Base-by-base conservation (phyloP, 2,797 vertebrate species). In the Manis pentadactyla region DNA sequence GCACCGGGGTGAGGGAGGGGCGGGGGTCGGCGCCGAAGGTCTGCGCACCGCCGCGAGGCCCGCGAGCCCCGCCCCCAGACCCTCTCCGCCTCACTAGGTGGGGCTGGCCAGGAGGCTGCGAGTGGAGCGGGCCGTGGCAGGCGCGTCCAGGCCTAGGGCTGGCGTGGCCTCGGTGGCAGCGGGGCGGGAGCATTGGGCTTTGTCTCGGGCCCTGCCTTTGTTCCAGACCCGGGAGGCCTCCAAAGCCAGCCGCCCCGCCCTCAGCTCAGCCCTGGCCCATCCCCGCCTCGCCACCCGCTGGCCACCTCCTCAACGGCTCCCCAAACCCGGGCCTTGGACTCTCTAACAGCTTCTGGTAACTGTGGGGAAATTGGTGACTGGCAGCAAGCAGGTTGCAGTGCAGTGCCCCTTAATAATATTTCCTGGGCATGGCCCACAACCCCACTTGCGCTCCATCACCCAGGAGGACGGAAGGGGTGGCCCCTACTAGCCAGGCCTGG, bases 141-240 rank as follows among this genome's bases (percentile, higher is more conserved):
- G 18, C 4, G 23, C 1, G 51, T 23, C 55, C 1, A 8, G 66
- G 25, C 53, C 34, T 2, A 7, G 10, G 19, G 19, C 77, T 17
- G 19, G 34, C 34, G 77, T 39, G 86, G 27, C 90, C 88, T 79
- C 25, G 2, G 11, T 2, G 9, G n/a, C 5, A 27, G 17, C 18
- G 23, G 13, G 69, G 49, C 46, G 46, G 94, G 83, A 13, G 75
- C 4, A 13, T 3, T 4, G 59, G 75, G 34, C 87, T 96, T 84
- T 84, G 97, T 97, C 77, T 92, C 75, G 11, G 79, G 64, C 77
- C 69, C 23, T 12, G 94, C 79, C 96, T 97, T 97, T 97, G 97
- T 97, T 97, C 71, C 69, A 34, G 29, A 17, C 46, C 17, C 0
- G 29, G 63, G 29, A 39, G 53, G 66, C 93, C 85, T 66, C 86